Base-by-base conservation (phyloP, 2,888 invertebrate genomes). In the Autographa pulchrina region DNA sequence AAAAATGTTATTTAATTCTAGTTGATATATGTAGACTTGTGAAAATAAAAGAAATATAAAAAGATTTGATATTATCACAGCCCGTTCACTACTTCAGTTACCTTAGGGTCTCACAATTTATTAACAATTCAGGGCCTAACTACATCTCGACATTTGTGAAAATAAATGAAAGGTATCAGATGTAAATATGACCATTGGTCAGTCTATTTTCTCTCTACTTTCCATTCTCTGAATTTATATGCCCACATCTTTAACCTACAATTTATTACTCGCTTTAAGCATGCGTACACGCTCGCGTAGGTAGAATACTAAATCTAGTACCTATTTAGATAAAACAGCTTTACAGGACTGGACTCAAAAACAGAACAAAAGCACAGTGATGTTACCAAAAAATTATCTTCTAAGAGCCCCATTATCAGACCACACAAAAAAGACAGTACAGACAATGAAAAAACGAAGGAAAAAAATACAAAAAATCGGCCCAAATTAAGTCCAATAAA, bases 401-500 rank as follows among this genome's bases (percentile, higher is more conserved):
- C n/a, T 16, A 54, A 54, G 54, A 54, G 13, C 18, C 0, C 20
- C 20, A 20, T 52, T 18, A 18, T 54, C 7, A 54, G n/a, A n/a
- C n/a, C n/a, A n/a, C n/a, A n/a, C n/a, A n/a, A n/a, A 20, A 25
- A 54, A 25, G 54, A 13, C 11, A 9, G 25, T 62, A 43, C 1
- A 13, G 43, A 65, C 75, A 71, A 75, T 72, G 16, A 20, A 38
- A 11, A 9, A 38, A 67, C 18, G 25, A 25, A 25, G 25, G 25
- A 25, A 25, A 25, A 18, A 69, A 67, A 66, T 64, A 64, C 9
- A 16, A 31, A 74, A 59, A 59, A 1, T 31, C 13, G 41, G 25
- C 63, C 74, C 60, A 69, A 65, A 76, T 67, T 61, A 38, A 65
- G 52, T 18, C 1, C 35, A 63, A 71, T 16, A 25, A 65, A 65